These are phyloP conservation scores for Pachypanchax playfairii DNA, from an alignment of 2,113 vertebrate species.

Conservation along the genomic window DNA sequence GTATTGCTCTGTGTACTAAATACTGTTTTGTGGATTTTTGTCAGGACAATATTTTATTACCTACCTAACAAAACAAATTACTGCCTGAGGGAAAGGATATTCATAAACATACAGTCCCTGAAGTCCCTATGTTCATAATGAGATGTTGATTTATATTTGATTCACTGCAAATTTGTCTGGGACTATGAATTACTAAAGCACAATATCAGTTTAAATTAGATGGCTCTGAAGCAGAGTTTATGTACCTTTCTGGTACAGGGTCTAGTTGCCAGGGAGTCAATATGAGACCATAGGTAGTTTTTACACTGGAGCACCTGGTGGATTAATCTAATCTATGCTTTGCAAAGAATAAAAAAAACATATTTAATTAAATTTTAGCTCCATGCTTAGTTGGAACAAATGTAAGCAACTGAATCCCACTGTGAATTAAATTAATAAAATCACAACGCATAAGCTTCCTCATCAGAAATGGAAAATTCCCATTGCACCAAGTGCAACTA, in stretches of 20 bases:
- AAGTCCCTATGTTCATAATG: not conserved
- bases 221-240: not conserved
- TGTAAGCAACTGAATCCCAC: not conserved
- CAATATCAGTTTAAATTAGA: not conserved
- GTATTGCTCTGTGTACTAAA: not conserved
- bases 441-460: not conserved
- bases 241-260: not conserved
- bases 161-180: conserved; percentile 6
- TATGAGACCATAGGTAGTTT: not conserved
- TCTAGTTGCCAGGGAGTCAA: not conserved
- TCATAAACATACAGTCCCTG: not conserved
- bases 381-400: not conserved
- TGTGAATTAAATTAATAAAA: not conserved
- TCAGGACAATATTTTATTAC: not conserved
- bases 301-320: not conserved
- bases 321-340: conserved; percentile 3
- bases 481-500: not conserved
- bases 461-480: not conserved
- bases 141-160: not conserved
- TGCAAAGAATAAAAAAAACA: not conserved
- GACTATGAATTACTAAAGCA: not conserved
- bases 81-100: not conserved
- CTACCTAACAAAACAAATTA: not conserved
- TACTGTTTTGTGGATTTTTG: conserved; percentile 1
- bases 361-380: not conserved